Percentiles rank a stretch among this genome's conserved stretches.
Evolutionary conservation across 2,888 invertebrate species (phyloP).

Genomic region (Prenolepis imparis): DNA sequence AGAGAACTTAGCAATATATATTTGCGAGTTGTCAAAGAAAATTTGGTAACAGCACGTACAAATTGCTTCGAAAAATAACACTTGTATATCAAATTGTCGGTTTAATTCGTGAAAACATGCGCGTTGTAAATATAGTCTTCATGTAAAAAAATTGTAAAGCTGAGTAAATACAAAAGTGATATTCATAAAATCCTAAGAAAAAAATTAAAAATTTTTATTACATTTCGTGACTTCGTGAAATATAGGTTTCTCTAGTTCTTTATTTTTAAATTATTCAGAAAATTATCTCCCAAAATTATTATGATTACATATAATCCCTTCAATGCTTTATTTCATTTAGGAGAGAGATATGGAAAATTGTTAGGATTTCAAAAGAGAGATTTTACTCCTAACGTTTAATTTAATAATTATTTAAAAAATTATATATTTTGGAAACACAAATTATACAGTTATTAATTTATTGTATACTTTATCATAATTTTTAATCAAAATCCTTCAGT

Average conservation of each 20-base stretch:
- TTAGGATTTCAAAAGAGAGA: not conserved
- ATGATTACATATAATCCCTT: not conserved
- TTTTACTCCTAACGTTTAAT: not conserved
- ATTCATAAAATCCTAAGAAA: not conserved
- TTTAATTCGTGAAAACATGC: not conserved
- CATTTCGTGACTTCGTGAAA: not conserved
- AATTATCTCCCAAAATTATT: not conserved
- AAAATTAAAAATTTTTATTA: not conserved
- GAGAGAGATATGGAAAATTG: not conserved
- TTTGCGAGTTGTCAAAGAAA: constrained; percentile 11
- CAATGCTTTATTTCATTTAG: not conserved
- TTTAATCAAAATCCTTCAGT: not conserved
- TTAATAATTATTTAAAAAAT: not conserved
- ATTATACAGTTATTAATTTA: not conserved
- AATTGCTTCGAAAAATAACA: constrained; percentile 9
- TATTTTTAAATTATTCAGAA: not conserved
- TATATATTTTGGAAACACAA: not conserved
- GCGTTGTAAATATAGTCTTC: not conserved
- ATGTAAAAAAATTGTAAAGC: not conserved
- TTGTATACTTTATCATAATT: not conserved
- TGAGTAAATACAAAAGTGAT: not conserved
- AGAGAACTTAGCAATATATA: constrained; percentile 17
- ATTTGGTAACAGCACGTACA: not conserved
- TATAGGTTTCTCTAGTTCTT: not conserved
- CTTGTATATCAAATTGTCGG: not conserved